Base-by-base conservation (phyloP, 2,797 vertebrate genomes). In the Mormyrops boulengeri region DNA sequence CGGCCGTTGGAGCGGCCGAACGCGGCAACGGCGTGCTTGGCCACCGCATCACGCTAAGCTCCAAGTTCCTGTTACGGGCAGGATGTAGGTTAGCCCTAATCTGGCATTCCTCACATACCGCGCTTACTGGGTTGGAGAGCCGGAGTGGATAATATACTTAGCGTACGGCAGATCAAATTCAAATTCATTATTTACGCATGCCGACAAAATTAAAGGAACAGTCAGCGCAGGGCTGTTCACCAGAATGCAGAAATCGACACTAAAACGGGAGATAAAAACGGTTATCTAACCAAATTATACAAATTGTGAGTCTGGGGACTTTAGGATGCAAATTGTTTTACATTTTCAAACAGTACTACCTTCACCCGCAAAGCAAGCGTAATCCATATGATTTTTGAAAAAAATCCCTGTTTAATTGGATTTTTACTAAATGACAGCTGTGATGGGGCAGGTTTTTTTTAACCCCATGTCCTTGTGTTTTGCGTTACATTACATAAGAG, bases 1-100 rank as follows among this genome's bases (percentile, higher is more conserved):
- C 85, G 14, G 62, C 89, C 34, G 84, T 88, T 88, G 47, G 49
- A 89, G 87, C 92, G 90, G 90, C 89, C 69, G 89, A 66, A 87
- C 60, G n/a, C 17, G 38, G n/a, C 26, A 26, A 77, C n/a, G 69
- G 60, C 49, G 47, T 73, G 34, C 57, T 66, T 86, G 47, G 69
- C 26, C 17, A 19, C 66, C 44, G 69, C 38, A 38, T 77, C 50
- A 52, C 44, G 50, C 85, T 73, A 77, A 47, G 86, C 69, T 34
- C 38, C 57, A 30, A 41, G 89, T 85, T 52, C 82, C 84, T 50
- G 49, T 66, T 69, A 66, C 60, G 82, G 26, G 53, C 57, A 49
- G 60, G 57, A 89, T 89, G 22, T 88, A 47, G 66, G 55, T 85
- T 88, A 26, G 34, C 53, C 41, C 34, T 17, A 49, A 89, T 57